phyloP scores from a whole-genome alignment of 2,797 vertebrate species.

The Alosa sapidissima region DNA sequence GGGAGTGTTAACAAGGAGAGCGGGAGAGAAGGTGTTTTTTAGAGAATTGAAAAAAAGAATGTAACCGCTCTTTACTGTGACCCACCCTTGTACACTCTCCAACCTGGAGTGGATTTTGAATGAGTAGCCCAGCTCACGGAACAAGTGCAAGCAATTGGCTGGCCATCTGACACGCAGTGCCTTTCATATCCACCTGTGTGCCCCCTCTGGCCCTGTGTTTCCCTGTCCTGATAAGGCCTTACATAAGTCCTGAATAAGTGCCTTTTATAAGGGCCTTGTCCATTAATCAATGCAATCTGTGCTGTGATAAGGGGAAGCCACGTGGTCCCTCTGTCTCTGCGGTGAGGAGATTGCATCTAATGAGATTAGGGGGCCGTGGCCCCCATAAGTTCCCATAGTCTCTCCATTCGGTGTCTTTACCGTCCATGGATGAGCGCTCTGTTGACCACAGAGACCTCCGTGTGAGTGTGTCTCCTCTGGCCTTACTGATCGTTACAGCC shows the following conservation, averaged over 20 bases:
- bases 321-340: no score
- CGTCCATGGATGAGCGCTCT: neutral
- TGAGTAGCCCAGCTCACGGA: neutral
- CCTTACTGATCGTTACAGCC: neutral
- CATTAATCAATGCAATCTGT: neutral
- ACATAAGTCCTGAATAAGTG: neutral
- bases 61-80: neutral
- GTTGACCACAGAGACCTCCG: neutral
- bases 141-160: neutral
- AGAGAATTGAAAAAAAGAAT: neutral
- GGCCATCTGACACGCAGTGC: neutral
- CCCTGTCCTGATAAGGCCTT: neutral
- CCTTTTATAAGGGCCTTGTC: neutral
- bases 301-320: neutral
- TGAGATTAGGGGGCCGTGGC: neutral
- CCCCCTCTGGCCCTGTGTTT: neutral
- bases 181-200: neutral
- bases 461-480: neutral
- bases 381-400: neutral
- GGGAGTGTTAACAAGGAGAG: constrained; percentile 14
- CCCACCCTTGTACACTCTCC: neutral
- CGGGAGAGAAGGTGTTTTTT: neutral
- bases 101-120: neutral
- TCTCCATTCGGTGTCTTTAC: neutral
- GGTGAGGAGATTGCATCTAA: neutral